These are phyloP conservation scores for Gopherus evgoodei DNA, from an alignment of 2,113 vertebrate genomes.

Conservation along the genomic window DNA sequence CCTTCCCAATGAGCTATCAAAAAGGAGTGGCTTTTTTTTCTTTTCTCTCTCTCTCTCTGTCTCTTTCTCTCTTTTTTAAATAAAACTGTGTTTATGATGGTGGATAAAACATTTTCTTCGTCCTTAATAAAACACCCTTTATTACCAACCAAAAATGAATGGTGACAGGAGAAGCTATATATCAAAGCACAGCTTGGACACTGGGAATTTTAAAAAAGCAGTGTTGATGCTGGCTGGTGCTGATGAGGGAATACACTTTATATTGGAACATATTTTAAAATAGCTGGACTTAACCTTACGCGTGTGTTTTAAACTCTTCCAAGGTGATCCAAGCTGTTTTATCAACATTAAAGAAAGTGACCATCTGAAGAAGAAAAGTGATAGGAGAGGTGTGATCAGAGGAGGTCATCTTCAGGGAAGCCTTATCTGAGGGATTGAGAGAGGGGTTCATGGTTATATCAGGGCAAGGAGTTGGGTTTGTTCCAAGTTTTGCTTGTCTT, in stretches of 20 bases:
- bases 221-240: slow-evolving; percentile 56
- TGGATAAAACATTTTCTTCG: slow-evolving; percentile 69
- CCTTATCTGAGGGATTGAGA: background rate
- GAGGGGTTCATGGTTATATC: background rate
- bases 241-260: slow-evolving; percentile 68
- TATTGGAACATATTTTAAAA: slow-evolving; percentile 58
- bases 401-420: background rate
- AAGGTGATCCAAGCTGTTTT: background rate
- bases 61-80: slow-evolving; percentile 43
- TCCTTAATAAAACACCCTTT: slow-evolving; percentile 64
- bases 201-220: slow-evolving; percentile 53
- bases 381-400: background rate
- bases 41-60: background rate
- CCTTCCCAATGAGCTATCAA: slow-evolving; percentile 59
- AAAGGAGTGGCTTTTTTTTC: slow-evolving; percentile 47
- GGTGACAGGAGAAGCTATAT: slow-evolving; percentile 43
- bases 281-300: slow-evolving; percentile 57
- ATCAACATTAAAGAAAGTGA: background rate
- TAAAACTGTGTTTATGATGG: slow-evolving; percentile 60
- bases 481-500: background rate
- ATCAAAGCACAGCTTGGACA: slow-evolving; percentile 63
- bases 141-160: slow-evolving; percentile 57
- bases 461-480: background rate
- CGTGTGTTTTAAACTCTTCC: slow-evolving; percentile 13
- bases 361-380: background rate